Conservation (phyloP, 2,888 invertebrate species). For the Chloroclysta siterata region DNA sequence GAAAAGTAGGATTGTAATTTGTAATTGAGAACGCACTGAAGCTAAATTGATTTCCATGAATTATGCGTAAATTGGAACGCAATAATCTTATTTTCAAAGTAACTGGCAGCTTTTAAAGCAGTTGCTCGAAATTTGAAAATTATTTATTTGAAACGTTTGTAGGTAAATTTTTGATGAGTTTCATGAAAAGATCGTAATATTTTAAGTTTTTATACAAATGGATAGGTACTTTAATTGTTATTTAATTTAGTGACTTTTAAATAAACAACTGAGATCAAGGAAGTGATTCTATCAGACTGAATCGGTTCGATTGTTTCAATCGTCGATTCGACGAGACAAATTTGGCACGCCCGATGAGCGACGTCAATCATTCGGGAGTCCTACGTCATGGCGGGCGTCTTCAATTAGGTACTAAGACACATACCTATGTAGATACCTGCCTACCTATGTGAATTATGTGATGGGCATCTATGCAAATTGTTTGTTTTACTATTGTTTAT, state of each 20-base stretch:
- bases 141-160: not conserved
- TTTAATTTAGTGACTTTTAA: slow-evolving; percentile 1
- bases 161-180: too few relatives aligned
- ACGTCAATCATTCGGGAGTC: slow-evolving; percentile 47
- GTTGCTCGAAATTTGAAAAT: slow-evolving; percentile 15
- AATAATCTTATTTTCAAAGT: slow-evolving; percentile 21
- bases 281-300: slow-evolving; percentile 53
- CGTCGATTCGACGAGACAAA: slow-evolving; percentile 40
- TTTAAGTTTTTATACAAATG: not conserved
- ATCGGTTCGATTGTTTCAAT: slow-evolving; percentile 44
- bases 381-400: slow-evolving; percentile 36
- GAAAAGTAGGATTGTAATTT: slow-evolving; percentile 37
- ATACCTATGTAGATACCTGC: slow-evolving; percentile 13
- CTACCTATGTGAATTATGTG: slow-evolving; percentile 24
- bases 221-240: not conserved
- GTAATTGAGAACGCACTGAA: slow-evolving; percentile 41
- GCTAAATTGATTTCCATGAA: slow-evolving; percentile 37
- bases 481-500: slow-evolving; percentile 46
- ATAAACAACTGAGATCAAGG: slow-evolving; percentile 41
- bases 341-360: slow-evolving; percentile 50
- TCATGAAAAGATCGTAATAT: too few relatives aligned
- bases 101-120: slow-evolving; percentile 26
- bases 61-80: slow-evolving; percentile 35
- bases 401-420: not conserved
- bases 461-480: slow-evolving; percentile 38